These are phyloP conservation scores for Thereuonema tuberculata DNA, from an alignment of 1,140 invertebrate genomes.

Conservation along the genomic window DNA sequence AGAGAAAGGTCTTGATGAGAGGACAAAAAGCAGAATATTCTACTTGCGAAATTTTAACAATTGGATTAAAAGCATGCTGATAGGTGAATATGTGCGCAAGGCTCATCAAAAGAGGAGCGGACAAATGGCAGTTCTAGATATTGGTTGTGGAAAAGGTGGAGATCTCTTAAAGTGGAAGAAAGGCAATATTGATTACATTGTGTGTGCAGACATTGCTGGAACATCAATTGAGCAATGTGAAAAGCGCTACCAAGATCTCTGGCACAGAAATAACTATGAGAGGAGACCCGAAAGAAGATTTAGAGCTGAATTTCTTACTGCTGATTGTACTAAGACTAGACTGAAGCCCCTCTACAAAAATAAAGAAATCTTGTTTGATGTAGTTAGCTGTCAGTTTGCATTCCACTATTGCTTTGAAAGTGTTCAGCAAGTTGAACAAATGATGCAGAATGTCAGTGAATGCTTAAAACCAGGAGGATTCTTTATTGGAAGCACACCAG, in stretches of 20 bases:
- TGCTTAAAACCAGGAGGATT: slow-evolving; percentile 74
- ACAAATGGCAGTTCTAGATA: slow-evolving; percentile 40
- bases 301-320: slow-evolving; percentile 77
- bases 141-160: slow-evolving; percentile 84
- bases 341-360: slow-evolving; percentile 55
- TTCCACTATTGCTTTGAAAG: slow-evolving; percentile 95
- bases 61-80: slow-evolving; percentile 93
- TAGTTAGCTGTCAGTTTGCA: slow-evolving; percentile 95
- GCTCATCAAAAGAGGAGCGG: neutral
- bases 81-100: slow-evolving; percentile 40
- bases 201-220: slow-evolving; percentile 88
- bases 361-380: slow-evolving; percentile 60
- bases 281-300: slow-evolving; percentile 36
- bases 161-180: slow-evolving; percentile 95
- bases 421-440: slow-evolving; percentile 72
- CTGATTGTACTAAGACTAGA: slow-evolving; percentile 70
- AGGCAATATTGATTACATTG: slow-evolving; percentile 62
- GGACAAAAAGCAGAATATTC: slow-evolving; percentile 77
- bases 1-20: slow-evolving; percentile 59
- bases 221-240: slow-evolving; percentile 74
- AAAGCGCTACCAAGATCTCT: slow-evolving; percentile 36
- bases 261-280: slow-evolving; percentile 20
- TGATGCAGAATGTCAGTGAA: slow-evolving; percentile 85
- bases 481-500: slow-evolving; percentile 92
- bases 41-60: slow-evolving; percentile 96